Percentiles rank a stretch among this genome's conserved stretches.
phyloP scores from a whole-genome alignment of 2,113 vertebrate species.

The Talpa occidentalis region DNA sequence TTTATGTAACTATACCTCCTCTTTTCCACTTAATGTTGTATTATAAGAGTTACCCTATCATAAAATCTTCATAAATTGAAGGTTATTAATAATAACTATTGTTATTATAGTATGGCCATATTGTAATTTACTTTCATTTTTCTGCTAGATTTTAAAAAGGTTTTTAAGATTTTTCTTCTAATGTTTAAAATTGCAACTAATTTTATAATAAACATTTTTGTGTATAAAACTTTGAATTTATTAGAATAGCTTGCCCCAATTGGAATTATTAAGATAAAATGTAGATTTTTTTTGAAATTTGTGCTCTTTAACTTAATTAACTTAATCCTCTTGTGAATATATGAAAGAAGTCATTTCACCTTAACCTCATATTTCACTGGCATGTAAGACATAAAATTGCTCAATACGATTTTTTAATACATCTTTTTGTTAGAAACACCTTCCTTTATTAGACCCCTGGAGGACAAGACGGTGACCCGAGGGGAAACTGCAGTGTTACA shows the following conservation, averaged over 20 bases:
- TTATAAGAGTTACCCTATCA: background rate
- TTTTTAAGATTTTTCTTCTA: background rate
- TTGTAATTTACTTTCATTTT: conserved; percentile 5
- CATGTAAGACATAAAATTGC: background rate
- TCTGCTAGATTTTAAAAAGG: background rate
- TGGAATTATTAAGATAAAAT: conserved; percentile 29
- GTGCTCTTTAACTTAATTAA: conserved; percentile 55
- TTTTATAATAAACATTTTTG: conserved; percentile 7
- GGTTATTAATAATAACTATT: too few relatives aligned
- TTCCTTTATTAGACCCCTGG: conserved; percentile 89
- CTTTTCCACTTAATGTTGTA: background rate
- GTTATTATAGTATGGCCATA: background rate
- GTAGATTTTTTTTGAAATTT: conserved; percentile 30
- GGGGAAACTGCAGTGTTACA: conserved; percentile 90
- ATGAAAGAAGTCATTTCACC: conserved; percentile 4
- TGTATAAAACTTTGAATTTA: conserved; percentile 38
- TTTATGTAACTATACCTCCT: background rate
- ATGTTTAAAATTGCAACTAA: background rate
- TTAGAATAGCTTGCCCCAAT: background rate
- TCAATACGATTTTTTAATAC: background rate
- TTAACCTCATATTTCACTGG: background rate
- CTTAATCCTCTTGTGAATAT: background rate
- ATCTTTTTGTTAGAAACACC: conserved; percentile 87
- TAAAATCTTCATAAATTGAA: background rate
- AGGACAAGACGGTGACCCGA: conserved; percentile 88